phyloP scores from a whole-genome alignment of 2,797 vertebrate genomes.

The Gallinago nigripennis region DNA sequence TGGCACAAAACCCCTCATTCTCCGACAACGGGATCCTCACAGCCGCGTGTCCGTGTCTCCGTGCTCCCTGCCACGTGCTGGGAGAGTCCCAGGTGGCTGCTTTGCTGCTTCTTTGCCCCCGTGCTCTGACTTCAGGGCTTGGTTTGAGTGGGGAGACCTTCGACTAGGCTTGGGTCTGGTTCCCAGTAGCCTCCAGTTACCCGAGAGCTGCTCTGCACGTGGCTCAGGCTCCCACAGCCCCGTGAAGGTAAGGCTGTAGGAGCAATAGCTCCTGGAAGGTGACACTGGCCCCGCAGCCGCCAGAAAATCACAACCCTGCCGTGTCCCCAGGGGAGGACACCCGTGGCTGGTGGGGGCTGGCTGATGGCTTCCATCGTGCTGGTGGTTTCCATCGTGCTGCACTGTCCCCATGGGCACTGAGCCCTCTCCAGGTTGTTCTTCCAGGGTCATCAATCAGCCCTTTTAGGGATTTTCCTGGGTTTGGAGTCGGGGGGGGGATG shows the following conservation, averaged over 20 bases:
- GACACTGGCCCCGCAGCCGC: neutral
- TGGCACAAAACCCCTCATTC: neutral
- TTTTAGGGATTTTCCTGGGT: neutral
- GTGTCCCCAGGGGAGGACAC: neutral
- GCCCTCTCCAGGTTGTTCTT: neutral
- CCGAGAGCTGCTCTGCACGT: accelerated
- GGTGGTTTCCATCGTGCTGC: neutral
- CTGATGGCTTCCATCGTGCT: too few species aligned
- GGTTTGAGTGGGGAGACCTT: neutral
- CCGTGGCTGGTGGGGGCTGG: too few species aligned
- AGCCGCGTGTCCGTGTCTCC: neutral
- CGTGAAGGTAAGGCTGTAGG: accelerated
- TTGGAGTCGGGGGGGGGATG: neutral
- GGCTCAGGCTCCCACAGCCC: neutral
- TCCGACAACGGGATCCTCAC: accelerated
- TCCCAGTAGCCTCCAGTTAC: neutral
- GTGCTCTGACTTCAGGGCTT: neutral
- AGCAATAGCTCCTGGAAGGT: neutral
- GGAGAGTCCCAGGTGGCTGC: neutral
- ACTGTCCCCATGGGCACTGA: accelerated
- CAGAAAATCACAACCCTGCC: accelerated
- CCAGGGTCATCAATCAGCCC: neutral
- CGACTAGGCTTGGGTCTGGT: accelerated
- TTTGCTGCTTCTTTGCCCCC: neutral
- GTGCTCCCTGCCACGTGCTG: neutral